Conservation (phyloP, 2,888 invertebrate genomes). For the Dusona sp. region DNA sequence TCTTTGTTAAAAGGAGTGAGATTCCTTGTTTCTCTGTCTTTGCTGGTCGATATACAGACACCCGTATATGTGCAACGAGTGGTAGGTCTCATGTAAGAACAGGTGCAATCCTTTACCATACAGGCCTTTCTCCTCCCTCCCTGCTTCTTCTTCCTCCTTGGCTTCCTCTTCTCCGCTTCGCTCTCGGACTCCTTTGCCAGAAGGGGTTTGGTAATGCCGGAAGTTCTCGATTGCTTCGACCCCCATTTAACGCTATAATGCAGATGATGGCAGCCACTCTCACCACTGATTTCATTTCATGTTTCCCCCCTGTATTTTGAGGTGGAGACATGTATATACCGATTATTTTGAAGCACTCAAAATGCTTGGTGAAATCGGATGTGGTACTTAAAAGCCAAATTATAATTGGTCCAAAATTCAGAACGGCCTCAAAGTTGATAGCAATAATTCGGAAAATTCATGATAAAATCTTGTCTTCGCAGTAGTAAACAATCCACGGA, state of each 20-base stretch:
- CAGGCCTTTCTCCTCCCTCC: conserved; percentile 31
- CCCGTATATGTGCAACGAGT: conserved; percentile 40
- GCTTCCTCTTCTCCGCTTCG: background rate
- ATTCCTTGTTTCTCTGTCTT: conserved; percentile 1
- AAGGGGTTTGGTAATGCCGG: conserved; percentile 49
- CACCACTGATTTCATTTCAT: conserved; percentile 55
- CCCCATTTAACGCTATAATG: conserved; percentile 43
- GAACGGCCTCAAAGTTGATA: background rate
- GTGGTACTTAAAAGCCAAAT: background rate
- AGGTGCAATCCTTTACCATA: conserved; percentile 67
- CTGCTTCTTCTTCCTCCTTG: background rate
- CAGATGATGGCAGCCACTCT: conserved; percentile 46
- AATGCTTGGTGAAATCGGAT: background rate
- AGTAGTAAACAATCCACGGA: background rate
- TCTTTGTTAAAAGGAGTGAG: conserved; percentile 13
- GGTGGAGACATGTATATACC: background rate
- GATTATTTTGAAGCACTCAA: background rate
- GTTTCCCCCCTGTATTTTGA: conserved; percentile 16
- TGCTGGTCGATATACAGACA: conserved; percentile 42
- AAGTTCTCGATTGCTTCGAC: conserved; percentile 60
- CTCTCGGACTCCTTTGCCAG: conserved; percentile 48
- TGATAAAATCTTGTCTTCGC: background rate
- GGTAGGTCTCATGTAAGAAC: conserved; percentile 66
- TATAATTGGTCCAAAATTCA: background rate
- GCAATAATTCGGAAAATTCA: background rate